These are phyloP conservation scores for Popillia japonica DNA, from an alignment of 1,140 invertebrate species.

Conservation along the genomic window DNA sequence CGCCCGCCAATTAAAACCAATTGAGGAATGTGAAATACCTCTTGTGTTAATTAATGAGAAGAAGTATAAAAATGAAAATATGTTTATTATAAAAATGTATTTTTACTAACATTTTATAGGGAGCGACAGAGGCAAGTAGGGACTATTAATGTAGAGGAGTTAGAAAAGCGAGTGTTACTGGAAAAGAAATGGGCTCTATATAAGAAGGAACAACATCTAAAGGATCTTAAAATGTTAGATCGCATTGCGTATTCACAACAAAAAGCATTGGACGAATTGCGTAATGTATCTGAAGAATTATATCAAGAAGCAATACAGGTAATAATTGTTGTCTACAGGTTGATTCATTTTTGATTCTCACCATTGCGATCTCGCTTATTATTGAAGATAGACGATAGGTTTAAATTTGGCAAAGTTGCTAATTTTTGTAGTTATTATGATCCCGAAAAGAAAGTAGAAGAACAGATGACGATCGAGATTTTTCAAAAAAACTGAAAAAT, in stretches of 20 bases:
- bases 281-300: constrained; percentile 79
- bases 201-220: constrained; percentile 69
- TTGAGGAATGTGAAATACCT: constrained; percentile 81
- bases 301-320: constrained; percentile 85
- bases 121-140: constrained; percentile 62
- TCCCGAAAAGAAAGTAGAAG: too few species aligned
- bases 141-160: constrained; percentile 61
- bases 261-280: constrained; percentile 78
- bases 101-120: constrained; percentile 59
- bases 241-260: constrained; percentile 73
- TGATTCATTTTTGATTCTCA: too few species aligned
- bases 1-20: constrained; percentile 80
- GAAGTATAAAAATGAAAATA: constrained; percentile 63
- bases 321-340: constrained; percentile 44
- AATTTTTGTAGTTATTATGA: too few species aligned
- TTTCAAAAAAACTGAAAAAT: too few species aligned
- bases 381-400: too few species aligned
- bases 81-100: constrained; percentile 36
- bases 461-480: too few species aligned
- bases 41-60: constrained; percentile 70
- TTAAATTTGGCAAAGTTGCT: too few species aligned
- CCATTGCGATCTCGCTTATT: too few species aligned
- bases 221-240: constrained; percentile 74
- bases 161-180: constrained; percentile 66
- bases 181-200: constrained; percentile 78